phyloP scores from a whole-genome alignment of 2,113 vertebrate genomes.

The Penelope pileata region DNA sequence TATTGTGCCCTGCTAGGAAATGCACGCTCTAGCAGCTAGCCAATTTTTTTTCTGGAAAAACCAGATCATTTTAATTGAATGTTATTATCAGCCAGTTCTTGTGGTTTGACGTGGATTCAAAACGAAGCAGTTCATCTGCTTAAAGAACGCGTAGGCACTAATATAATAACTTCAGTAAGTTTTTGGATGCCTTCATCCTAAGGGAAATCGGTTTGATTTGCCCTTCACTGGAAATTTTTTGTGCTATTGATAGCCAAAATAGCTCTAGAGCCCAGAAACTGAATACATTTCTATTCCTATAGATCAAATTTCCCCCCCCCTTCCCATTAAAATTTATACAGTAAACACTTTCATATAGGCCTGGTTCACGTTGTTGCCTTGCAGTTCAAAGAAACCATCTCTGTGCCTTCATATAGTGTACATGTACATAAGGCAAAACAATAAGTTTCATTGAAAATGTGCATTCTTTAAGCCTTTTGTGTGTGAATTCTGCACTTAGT shows the following conservation, averaged over 20 bases:
- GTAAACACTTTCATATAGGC: not conserved
- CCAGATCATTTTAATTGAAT: constrained; percentile 22
- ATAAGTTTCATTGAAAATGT: not conserved
- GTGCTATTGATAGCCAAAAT: not conserved
- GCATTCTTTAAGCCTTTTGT: not conserved
- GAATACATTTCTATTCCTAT: not conserved
- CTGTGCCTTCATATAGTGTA: accelerated
- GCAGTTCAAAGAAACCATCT: not conserved
- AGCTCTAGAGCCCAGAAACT: not conserved
- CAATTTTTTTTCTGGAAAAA: not conserved
- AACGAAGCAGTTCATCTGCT: constrained; percentile 35
- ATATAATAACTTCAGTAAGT: not conserved
- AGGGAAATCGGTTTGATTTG: constrained; percentile 50
- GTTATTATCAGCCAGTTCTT: constrained; percentile 48
- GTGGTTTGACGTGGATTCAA: constrained; percentile 52
- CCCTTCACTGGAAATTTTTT: constrained; percentile 34
- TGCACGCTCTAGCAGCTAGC: not conserved
- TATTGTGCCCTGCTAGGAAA: not conserved
- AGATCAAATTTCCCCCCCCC: not conserved
- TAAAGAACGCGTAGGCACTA: constrained; percentile 3
- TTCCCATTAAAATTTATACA: not conserved
- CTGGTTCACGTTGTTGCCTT: not conserved
- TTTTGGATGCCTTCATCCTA: constrained; percentile 31
- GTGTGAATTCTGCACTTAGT: accelerated
- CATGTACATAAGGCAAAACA: not conserved